Base-by-base conservation (phyloP, 37 sponge, comb jelly and placozoan genomes). In the Crambe crambe region DNA sequence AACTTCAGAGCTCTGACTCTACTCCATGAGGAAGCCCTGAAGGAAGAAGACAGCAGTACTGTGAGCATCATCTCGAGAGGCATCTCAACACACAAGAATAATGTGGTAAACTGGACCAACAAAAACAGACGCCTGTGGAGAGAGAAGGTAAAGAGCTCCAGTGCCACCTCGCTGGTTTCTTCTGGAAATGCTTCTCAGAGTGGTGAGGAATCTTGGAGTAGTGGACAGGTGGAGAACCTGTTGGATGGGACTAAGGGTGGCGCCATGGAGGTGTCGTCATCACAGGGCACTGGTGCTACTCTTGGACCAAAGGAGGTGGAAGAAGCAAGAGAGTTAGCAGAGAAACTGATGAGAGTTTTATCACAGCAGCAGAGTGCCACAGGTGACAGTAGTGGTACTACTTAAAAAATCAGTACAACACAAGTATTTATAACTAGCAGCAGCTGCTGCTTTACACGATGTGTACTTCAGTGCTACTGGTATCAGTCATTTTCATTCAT, bases 111-210 rank as follows among this genome's bases (percentile, higher is more conserved):
- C 56, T 56, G 74, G 88, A 26, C 57, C 56, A 87, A 68, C 47
- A 75, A 75, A 37, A 69, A 76, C 38, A 63, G 76, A 57, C 36
- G 37, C 43, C 17, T 22, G 62, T 75, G 82, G 82, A 66, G 82
- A 47, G 78, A 32, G 37, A 42, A 20, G 34, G 17, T 20, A 6
- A 73, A 34, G 3, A 23, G 8, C 4, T 27, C 56, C 35, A 56
- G 56, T 30, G 54, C 44, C 32, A 3, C 74, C 56, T 8, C 51
- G 12, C 51, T 47, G 51, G n/a, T n/a, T n/a, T n/a, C n/a, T n/a
- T n/a, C n/a, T 12, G 51, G 51, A 6, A 12, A 47, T 47, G 12
- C 6, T 47, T 47, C 12, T 47, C 51, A 47, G 51, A 6, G 12
- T 15, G 51, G 51, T 47, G 51, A 47, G 51, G 12, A 12, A 15